Evolutionary conservation across 1,140 invertebrate genomes (phyloP), one percentile per base, ranked within the genome.

Genomic region (Drosophila tani): DNA sequence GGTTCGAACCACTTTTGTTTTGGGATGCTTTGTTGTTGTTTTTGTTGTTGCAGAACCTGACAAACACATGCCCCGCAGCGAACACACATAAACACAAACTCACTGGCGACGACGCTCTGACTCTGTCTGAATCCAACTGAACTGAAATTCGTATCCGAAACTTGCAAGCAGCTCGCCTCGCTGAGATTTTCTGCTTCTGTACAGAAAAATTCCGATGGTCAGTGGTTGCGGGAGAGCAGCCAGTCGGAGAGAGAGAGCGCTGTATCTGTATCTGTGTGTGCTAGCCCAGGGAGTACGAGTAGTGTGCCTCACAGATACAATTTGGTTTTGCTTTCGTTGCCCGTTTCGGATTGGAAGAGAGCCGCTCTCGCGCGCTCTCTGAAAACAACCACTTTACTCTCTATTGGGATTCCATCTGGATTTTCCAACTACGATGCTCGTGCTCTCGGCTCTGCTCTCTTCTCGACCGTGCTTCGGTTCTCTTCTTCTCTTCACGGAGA

Each of bases 51-150:
- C 70, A 73, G 69, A 73, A 71, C 69, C 57, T 71, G 55, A 66
- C 46, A 71, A 53, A 71, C 47, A 55, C 38, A 47, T 69, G 47
- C 55, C 53, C 40, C 45, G 69, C 66, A 70, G 19, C 55, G 60
- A 84, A 81, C 80, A 79, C 84, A 84, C 87, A 88, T 88, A 84
- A 88, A 90, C 85, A 90, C 85, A 90, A 88, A 88, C 84, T 88
- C 84, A 88, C 84, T 74, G 81, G 82, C 86, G 83, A 86, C 83
- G 84, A 77, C 78, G 85, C 81, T 88, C 77, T 90, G 81, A 90
- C 81, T 87, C 78, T 87, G 73, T 76, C 84, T 87, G 77, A 87
- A 87, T 79, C 87, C 85, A 90, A 86, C 82, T 86, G 80, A 87
- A 87, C 81, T 87, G 79, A 87, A 86, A 59, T 84, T 53, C 74